These are phyloP conservation scores for Lucilia cuprina DNA, from an alignment of 1,140 invertebrate species.

Conservation along the genomic window DNA sequence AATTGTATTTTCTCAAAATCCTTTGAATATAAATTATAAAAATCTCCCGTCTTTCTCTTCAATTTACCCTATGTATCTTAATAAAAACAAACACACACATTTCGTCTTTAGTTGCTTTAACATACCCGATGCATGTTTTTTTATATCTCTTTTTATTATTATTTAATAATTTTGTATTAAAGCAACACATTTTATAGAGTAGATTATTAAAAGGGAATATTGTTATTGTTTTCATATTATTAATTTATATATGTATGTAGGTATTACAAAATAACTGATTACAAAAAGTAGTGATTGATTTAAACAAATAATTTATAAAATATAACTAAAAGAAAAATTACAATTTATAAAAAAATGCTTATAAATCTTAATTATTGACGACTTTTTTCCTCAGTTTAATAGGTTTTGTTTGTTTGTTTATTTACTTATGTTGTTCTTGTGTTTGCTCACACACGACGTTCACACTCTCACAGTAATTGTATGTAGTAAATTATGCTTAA, in stretches of 20 bases:
- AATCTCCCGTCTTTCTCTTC: too few species aligned
- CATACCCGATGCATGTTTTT: not conserved
- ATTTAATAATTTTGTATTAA: not conserved
- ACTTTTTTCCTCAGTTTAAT: constrained; percentile 6
- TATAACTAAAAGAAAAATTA: not conserved
- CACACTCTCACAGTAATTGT: not conserved
- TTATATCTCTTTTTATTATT: not conserved
- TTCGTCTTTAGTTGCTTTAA: not conserved
- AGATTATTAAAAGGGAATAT: not conserved
- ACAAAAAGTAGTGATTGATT: not conserved
- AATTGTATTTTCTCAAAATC: too few species aligned
- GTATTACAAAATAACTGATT: not conserved
- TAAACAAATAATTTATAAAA: constrained; percentile 1
- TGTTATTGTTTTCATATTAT: constrained; percentile 4
- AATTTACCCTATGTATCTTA: too few species aligned
- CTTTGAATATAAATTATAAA: too few species aligned
- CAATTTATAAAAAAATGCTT: constrained; percentile 11
- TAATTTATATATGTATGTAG: too few species aligned
- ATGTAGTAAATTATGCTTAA: not conserved
- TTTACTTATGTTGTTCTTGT: not conserved
- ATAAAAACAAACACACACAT: too few species aligned
- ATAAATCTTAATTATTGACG: not conserved
- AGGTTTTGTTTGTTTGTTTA: not conserved
- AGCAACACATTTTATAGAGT: not conserved
- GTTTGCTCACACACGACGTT: not conserved